Evolutionary conservation across 2,113 vertebrate genomes (phyloP).

Genomic region (Catagonus wagneri): DNA sequence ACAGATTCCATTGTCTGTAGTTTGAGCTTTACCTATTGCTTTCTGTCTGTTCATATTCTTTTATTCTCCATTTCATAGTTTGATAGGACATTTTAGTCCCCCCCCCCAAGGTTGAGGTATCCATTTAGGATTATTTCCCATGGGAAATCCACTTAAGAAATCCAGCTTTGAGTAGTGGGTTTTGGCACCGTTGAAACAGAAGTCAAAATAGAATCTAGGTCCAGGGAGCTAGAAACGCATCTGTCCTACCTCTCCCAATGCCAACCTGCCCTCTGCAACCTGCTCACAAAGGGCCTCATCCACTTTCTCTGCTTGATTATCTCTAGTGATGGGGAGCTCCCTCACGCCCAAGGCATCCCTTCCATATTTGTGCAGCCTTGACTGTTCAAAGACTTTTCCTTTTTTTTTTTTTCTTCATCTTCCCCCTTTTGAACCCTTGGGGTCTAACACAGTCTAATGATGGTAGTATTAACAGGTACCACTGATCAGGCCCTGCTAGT

Average conservation of each 20-base stretch:
- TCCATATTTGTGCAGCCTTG: not conserved
- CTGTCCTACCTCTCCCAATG: not conserved
- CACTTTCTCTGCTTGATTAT: not conserved
- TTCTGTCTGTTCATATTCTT: not conserved
- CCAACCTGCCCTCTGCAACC: not conserved
- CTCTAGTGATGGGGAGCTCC: not conserved
- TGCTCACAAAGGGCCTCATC: not conserved
- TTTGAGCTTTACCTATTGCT: not conserved
- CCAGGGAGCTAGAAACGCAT: not conserved
- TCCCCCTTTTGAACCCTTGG: not conserved
- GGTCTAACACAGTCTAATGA: not conserved
- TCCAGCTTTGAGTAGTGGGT: not conserved
- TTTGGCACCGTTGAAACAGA: not conserved
- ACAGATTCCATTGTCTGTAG: not conserved
- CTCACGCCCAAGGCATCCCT: not conserved
- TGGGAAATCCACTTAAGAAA: not conserved
- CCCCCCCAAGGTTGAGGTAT: not conserved
- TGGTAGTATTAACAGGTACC: not conserved
- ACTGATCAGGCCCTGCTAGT: not conserved
- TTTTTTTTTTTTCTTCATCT: not conserved
- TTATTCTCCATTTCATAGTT: not conserved
- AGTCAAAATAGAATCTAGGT: not conserved
- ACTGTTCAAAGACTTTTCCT: not conserved
- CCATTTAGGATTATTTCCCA: constrained; percentile 28
- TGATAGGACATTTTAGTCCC: not conserved